Evolutionary conservation across 2,113 vertebrate genomes (phyloP).

Genomic region (Ariopsis seemanni): DNA sequence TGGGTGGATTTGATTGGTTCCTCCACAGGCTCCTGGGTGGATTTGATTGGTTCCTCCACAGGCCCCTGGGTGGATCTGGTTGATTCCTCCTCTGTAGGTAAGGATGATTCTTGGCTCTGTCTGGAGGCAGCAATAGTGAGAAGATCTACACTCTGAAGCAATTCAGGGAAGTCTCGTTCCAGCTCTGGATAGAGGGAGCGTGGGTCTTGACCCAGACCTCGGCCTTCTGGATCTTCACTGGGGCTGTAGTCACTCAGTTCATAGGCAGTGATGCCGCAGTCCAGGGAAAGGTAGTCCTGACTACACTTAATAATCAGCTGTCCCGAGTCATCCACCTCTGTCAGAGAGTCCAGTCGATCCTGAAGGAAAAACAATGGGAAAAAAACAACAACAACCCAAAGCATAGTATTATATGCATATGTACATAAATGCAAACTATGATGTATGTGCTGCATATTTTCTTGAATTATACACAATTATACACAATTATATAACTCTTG

Average conservation of each 20-base stretch:
- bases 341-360: slow-evolving; percentile 92
- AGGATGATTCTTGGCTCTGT: slow-evolving; percentile 58
- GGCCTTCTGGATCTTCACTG: slow-evolving; percentile 79
- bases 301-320: slow-evolving; percentile 97
- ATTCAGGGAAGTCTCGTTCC: slow-evolving; percentile 81
- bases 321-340: slow-evolving; percentile 94
- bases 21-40: slow-evolving; percentile 19
- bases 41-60: slow-evolving; percentile 53
- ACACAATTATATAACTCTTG: background rate
- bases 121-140: slow-evolving; percentile 73
- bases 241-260: slow-evolving; percentile 96
- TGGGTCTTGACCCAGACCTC: slow-evolving; percentile 64
- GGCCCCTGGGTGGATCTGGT: slow-evolving; percentile 30
- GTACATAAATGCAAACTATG: background rate
- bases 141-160: slow-evolving; percentile 81
- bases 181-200: slow-evolving; percentile 77
- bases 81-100: slow-evolving; percentile 45
- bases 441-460: background rate
- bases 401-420: background rate
- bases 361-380: slow-evolving; percentile 54
- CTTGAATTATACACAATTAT: too few species aligned
- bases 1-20: slow-evolving; percentile 50
- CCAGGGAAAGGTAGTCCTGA: slow-evolving; percentile 94
- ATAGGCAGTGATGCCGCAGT: slow-evolving; percentile 97
- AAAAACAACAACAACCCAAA: background rate